phyloP scores from a whole-genome alignment of 2,888 invertebrate species.

The Synergus umbraculus region DNA sequence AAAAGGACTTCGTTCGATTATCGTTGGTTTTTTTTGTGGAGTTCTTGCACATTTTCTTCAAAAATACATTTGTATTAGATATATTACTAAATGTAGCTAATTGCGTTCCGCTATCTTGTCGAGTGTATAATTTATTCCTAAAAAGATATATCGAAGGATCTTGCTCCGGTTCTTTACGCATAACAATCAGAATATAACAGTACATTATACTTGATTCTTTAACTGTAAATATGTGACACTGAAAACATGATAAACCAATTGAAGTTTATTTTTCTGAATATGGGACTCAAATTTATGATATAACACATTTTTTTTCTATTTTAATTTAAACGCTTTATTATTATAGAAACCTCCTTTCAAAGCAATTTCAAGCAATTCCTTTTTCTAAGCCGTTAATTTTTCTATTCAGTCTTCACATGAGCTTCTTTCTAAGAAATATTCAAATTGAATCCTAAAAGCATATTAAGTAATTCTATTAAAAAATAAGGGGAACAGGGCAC shows the following conservation, averaged over 20 bases:
- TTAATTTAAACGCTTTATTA: background rate
- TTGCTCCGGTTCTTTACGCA: background rate
- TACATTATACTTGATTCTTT: background rate
- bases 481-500: slow-evolving; percentile 10
- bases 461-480: slow-evolving; percentile 7
- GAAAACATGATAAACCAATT: background rate
- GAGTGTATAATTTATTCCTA: background rate
- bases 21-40: too few species aligned
- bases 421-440: background rate
- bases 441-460: background rate
- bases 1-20: too few species aligned
- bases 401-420: background rate
- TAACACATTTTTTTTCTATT: background rate
- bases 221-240: background rate
- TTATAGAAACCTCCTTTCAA: background rate
- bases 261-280: background rate
- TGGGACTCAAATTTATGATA: background rate
- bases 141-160: background rate
- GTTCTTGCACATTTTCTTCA: background rate
- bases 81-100: background rate
- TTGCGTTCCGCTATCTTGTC: background rate
- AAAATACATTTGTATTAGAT: background rate
- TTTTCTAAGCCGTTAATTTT: background rate
- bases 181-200: slow-evolving; percentile 13
- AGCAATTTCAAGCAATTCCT: background rate